Evolutionary conservation across 2,888 invertebrate genomes (phyloP).

Genomic region (Drosophila paramelanica): DNA sequence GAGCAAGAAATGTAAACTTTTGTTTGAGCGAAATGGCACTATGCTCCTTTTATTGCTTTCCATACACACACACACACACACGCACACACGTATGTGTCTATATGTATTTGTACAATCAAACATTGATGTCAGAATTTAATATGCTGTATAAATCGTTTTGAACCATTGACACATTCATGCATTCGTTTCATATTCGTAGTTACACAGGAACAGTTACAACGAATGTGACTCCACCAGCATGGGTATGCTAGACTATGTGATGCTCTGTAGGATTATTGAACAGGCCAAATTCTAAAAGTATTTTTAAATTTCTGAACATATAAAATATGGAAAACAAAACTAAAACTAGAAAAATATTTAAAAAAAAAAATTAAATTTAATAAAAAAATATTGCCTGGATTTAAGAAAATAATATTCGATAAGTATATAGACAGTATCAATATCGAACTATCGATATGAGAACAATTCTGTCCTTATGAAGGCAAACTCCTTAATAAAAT

Average conservation of each 20-base stretch:
- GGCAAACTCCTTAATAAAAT: background rate
- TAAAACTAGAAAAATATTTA: too few species aligned
- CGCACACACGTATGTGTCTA: background rate
- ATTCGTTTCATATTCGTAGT: conserved; percentile 59
- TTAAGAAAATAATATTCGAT: too few species aligned
- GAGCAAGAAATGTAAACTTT: background rate
- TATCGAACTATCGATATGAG: background rate
- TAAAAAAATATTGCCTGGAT: too few species aligned
- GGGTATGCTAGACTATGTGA: conserved; percentile 8
- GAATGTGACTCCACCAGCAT: background rate
- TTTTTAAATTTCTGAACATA: background rate
- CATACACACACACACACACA: conserved; percentile 6
- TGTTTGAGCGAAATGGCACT: conserved; percentile 6
- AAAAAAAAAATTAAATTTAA: too few species aligned
- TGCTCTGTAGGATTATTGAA: background rate
- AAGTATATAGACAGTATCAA: too few species aligned
- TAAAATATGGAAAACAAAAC: too few species aligned
- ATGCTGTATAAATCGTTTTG: conserved; percentile 81
- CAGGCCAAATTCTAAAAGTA: background rate
- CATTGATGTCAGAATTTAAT: conserved; percentile 81
- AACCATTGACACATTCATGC: conserved; percentile 82
- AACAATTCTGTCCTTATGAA: background rate
- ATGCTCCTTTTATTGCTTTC: conserved; percentile 51
- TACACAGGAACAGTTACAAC: conserved; percentile 14
- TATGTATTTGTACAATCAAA: conserved; percentile 66